Base-by-base conservation (phyloP, 1,140 invertebrate species). In the Panulirus ornatus region DNA sequence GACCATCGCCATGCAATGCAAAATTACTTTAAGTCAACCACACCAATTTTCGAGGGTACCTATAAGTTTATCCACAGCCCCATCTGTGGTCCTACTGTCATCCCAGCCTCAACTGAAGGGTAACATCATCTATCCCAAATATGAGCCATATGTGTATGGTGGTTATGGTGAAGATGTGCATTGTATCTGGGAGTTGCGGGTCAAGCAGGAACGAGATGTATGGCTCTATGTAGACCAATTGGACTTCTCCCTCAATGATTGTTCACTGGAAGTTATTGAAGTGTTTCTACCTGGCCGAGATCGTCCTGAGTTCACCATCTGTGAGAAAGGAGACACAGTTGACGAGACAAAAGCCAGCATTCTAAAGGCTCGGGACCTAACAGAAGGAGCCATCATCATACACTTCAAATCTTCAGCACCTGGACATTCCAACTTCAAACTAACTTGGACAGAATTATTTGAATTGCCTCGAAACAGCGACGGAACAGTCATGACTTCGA, bases 51-150 rank as follows among this genome's bases (percentile, higher is more conserved):
- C 93, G 96, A 97, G 93, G 97, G 97, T 0, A 95, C 95, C 9
- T 98, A 97, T 93, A 97, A 97, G 93, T 98, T 98, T 93, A 96
- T 97, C 8, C 97, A 98, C 91, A 97, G 97, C 27, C 97, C 97
- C 1, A 94, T 98, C 0, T 98, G 97, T 93, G 97, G 97, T 0
- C 97, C 97, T 2, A 95, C 97, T 0, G 95, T 97, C 1, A 93
- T 98, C 51, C 95, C 96, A 19, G 96, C 97, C 0, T 95, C 95
- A 2, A 95, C 96, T 2, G 97, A 98, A 92, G 97, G n/a, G 97
- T 0, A 97, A 97, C 93, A 96, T 97, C 19, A 96, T 97, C 81
- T 97, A 97, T 93, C 97, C 97, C 5, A 92, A 91, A 73, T 92
- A 93, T 22, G 92, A 92, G 30, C 92, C 78, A 93, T 96, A 97